phyloP scores from a whole-genome alignment of 2,113 vertebrate species.

The Lepus americanus region DNA sequence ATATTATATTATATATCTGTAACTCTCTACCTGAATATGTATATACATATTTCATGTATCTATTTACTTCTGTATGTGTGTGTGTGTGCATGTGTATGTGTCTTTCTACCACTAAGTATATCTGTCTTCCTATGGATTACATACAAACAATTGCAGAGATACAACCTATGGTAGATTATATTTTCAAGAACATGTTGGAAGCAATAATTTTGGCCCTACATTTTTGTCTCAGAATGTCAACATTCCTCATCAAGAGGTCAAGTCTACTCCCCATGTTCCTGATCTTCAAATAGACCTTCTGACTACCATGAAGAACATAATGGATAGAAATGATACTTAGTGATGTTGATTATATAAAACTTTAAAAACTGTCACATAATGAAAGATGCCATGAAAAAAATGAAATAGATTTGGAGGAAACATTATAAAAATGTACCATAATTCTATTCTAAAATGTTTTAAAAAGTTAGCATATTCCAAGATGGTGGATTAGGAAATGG shows the following conservation, averaged over 20 bases:
- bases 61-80: neutral
- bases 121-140: neutral
- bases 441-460: too few species aligned
- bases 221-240: neutral
- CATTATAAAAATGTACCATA: neutral
- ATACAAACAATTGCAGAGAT: neutral
- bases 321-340: neutral
- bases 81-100: neutral
- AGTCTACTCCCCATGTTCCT: neutral
- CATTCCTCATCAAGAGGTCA: neutral
- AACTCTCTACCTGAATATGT: neutral
- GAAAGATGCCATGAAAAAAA: neutral
- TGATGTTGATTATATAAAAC: neutral
- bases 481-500: too few species aligned
- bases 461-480: too few species aligned
- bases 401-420: neutral
- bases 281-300: slow-evolving; percentile 9
- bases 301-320: neutral
- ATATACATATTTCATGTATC: neutral
- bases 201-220: neutral
- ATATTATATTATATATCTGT: too few species aligned
- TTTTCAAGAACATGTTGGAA: neutral
- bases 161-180: neutral
- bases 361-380: neutral
- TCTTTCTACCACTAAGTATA: neutral